These are phyloP conservation scores for Conops quadrifasciatus DNA, from an alignment of 2,888 invertebrate genomes.

Conservation along the genomic window DNA sequence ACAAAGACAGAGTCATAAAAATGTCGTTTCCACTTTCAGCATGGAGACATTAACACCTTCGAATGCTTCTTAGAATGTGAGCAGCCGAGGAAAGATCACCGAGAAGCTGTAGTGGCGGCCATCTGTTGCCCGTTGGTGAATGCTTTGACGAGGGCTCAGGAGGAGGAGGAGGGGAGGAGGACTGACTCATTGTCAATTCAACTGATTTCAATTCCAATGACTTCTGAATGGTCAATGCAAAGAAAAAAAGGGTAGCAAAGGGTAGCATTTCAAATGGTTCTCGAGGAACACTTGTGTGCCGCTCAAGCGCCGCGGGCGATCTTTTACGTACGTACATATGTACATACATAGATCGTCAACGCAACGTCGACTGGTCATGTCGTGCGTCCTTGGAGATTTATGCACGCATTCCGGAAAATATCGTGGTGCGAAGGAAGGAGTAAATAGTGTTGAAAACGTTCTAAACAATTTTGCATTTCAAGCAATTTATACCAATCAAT, in stretches of 20 bases:
- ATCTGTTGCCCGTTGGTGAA: constrained; percentile 2
- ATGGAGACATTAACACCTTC: constrained; percentile 30
- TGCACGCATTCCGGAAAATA: constrained; percentile 3
- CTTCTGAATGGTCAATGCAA: constrained; percentile 23
- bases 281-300: neutral
- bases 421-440: neutral
- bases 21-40: constrained; percentile 1
- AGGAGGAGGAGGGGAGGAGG: neutral
- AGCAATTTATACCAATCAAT: neutral
- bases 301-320: constrained; percentile 25
- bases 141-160: neutral
- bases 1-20: constrained; percentile 18
- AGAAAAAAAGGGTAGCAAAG: constrained; percentile 12
- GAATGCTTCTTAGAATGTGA: constrained; percentile 24
- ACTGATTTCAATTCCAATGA: constrained; percentile 12
- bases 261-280: neutral
- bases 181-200: constrained; percentile 9
- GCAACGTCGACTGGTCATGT: neutral
- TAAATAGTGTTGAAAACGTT: neutral
- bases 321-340: neutral
- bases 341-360: neutral
- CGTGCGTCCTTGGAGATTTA: constrained; percentile 17
- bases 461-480: neutral
- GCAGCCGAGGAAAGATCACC: constrained; percentile 9
- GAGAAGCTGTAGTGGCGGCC: neutral